Conservation (phyloP, 2,888 invertebrate genomes). For the Microctonus aethiopoides region DNA sequence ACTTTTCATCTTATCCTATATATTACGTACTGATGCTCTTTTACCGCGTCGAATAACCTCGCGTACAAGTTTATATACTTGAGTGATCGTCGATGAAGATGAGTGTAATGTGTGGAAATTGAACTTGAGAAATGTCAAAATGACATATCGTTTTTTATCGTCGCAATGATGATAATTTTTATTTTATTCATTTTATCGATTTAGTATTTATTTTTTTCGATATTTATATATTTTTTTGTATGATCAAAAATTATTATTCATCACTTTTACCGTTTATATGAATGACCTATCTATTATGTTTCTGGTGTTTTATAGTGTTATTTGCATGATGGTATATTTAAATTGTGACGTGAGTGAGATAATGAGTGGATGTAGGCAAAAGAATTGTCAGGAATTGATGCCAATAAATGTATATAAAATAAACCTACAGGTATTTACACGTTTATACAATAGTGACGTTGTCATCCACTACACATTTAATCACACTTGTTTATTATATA, state of each 20-base stretch:
- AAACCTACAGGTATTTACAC: not conserved
- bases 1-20: conserved; percentile 24
- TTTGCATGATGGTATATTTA: no score
- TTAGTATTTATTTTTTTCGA: not conserved
- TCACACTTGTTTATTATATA: not conserved
- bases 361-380: not conserved
- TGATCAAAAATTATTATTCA: no score
- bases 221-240: no score
- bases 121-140: not conserved
- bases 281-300: no score
- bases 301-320: no score
- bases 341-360: not conserved
- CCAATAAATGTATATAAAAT: not conserved
- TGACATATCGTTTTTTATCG: not conserved
- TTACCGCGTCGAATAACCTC: not conserved
- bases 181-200: not conserved
- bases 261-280: no score
- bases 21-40: not conserved
- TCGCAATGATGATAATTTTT: not conserved
- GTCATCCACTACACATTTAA: not conserved
- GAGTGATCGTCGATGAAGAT: not conserved
- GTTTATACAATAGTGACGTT: not conserved
- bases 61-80: not conserved
- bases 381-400: not conserved
- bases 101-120: not conserved